Evolutionary conservation across 2,888 invertebrate genomes (phyloP), one percentile per base, ranked within the genome.

Genomic region (Oscheius sp.): DNA sequence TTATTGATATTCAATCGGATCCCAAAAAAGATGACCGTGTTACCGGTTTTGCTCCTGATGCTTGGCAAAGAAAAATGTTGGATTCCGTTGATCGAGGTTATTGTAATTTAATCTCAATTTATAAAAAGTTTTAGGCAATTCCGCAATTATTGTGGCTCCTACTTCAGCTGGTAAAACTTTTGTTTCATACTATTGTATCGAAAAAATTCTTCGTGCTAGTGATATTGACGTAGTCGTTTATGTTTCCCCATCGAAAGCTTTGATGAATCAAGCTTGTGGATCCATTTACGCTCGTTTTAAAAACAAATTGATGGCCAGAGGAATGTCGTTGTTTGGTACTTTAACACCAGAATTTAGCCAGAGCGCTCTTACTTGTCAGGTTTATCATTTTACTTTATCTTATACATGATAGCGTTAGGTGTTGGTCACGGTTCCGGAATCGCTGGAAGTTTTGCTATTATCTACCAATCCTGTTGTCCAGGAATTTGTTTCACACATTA

Each of bases 81-180:
- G 87, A 89, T 70, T 86, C 85, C 12, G 87, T 89, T n/a, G 89
- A 89, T 70, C 81, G 85, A 73, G 84, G 84, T 84, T 5, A 59
- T 29, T 35, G 45, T 69, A 61, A 16, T 18, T 58, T 1, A 46
- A 25, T 64, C 3, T 35, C n/a, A n/a, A 43, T 46, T 45, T 21
- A 63, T 18, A 25, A 16, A n/a, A 35, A 29, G 12, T 66, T 29
- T 35, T 55, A 85, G 85, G 85, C 58, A 84, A 89, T 61, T 89
- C 89, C 9, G 89, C 89, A 12, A 76, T 89, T 23, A 89, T 89
- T 72, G 86, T 89, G 23, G 89, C 89, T 1, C 89, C 89, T 0
- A 89, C 89, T 0, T 89, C 89, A 13, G 89, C 89, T 66, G 89
- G 89, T 75, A 89, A 89, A 78, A 89, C 89, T 6, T 89, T 89